Base-by-base conservation (phyloP, 2,888 invertebrate species). In the Heliconius hortense region DNA sequence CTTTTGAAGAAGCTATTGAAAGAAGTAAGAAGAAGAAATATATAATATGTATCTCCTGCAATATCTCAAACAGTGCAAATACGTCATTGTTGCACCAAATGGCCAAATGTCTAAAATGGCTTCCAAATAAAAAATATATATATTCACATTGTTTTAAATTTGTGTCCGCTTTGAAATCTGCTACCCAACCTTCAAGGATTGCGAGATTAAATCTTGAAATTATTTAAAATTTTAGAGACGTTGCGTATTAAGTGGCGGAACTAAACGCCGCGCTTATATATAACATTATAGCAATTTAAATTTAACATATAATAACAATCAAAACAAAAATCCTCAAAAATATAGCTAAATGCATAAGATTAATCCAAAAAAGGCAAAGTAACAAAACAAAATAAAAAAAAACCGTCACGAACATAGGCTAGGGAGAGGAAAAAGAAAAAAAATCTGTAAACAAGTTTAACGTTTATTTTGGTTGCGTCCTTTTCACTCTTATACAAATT, bases 321-420 rank as follows among this genome's bases (percentile, higher is more conserved):
- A 69, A 28, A 78, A 81, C 82, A 80, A 84, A 83, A 79, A 81
- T 84, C 83, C 80, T 83, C 88, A 88, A 87, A 92, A 92, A 92
- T 92, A 92, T 90, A 92, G 90, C 88, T 91, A 91, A 92, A 92
- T 90, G 89, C 90, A 90, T 91, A 88, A 87, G 90, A 92, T 92
- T 91, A 94, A 93, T 86, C 88, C 88, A 90, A 92, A 92, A 66
- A 93, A 90, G 89, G 86, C 87, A 82, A 87, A 85, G 83, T 88
- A 90, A 92, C 91, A 90, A 90, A 93, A 91, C 85, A 86, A 88
- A 91, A 86, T 82, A 83, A 86, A 86, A 86, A 91, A 93, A 93
- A 88, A 90, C 89, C 91, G 90, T 93, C 94, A 94, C 94, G 94
- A 94, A 91, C 94, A 93, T 93, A 93, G 93, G 93, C 93, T 90